phyloP scores from a whole-genome alignment of 92 coral and sea anemone genomes.

The Phymanthus crucifer region DNA sequence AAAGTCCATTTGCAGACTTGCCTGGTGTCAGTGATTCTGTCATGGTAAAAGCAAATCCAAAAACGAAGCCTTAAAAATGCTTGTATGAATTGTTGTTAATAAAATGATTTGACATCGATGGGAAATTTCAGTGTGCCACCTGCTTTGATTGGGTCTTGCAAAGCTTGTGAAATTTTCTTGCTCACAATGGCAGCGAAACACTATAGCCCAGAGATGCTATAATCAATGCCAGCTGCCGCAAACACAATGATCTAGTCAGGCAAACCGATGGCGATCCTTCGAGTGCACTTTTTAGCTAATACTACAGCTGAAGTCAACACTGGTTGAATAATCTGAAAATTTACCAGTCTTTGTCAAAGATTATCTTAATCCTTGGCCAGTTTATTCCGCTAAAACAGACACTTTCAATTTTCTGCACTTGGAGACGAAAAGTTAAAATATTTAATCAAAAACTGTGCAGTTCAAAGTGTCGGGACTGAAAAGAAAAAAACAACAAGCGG shows the following conservation, averaged over 20 bases:
- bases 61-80: conserved; percentile 16
- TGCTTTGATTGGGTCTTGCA: conserved; percentile 27
- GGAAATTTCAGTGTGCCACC: conserved; percentile 27
- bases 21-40: background rate
- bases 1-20: background rate
- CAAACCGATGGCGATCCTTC: conserved; percentile 22
- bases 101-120: conserved; percentile 23
- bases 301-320: conserved; percentile 16
- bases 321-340: conserved; percentile 11
- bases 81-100: conserved; percentile 16
- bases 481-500: background rate
- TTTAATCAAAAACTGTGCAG: background rate
- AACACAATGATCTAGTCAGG: conserved; percentile 17
- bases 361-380: background rate
- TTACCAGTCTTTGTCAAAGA: conserved; percentile 21
- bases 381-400: background rate
- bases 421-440: background rate
- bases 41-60: conserved; percentile 28
- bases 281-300: conserved; percentile 13
- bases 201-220: conserved; percentile 37
- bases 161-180: background rate
- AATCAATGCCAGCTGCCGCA: conserved; percentile 31
- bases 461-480: background rate
- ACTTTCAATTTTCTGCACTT: background rate
- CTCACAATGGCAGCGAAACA: conserved; percentile 18